Evolutionary conservation across 2,797 vertebrate genomes (phyloP), one percentile per base, ranked within the genome.

Genomic region (Hemibagrus guttatus): DNA sequence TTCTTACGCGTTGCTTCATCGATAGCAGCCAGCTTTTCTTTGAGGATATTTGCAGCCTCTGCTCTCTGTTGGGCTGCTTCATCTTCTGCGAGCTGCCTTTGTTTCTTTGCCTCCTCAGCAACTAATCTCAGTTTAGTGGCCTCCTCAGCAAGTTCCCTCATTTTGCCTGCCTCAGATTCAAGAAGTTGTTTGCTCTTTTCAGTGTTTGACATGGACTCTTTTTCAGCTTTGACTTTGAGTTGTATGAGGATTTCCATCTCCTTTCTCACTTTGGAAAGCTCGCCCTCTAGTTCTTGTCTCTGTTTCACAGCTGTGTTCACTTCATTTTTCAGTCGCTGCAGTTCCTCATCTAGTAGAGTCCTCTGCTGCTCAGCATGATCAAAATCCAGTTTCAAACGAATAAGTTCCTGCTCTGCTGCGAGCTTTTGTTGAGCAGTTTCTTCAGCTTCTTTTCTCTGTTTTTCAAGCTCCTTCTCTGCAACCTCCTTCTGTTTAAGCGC

Each of bases 141-240:
- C 91, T 99, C 98, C 72, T 98, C 98, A 0, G 98, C 98, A 39
- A 99, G 94, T 75, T 97, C 97, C 56, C 96, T 97, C 95, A 99
- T 97, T 35, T 97, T 97, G 84, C 89, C 52, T 0, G 94, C 98
- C 89, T 99, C 98, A 0, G 95, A 95, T 90, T 99, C 98, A 11
- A 99, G 95, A 0, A 97, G 94, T 91, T 99, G 97, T 90, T 98
- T 98, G 88, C 97, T 98, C 93, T 97, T 98, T 89, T 99, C 97
- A 0, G 96, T 97, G 86, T 89, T 96, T 0, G 96, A 97, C 89
- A 96, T 95, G 0, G 97, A 97, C 84, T 97, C 96, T 91, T 97
- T 95, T 92, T 99, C 98, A 0, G 97, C 94, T 85, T 95, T 93
- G 0, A 93, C 87, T 92, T 99, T 99, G 92, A 96, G 95, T 85